Evolutionary conservation across 2,888 invertebrate genomes (phyloP), one percentile per base, ranked within the genome.

Genomic region (Brachyptera risi): DNA sequence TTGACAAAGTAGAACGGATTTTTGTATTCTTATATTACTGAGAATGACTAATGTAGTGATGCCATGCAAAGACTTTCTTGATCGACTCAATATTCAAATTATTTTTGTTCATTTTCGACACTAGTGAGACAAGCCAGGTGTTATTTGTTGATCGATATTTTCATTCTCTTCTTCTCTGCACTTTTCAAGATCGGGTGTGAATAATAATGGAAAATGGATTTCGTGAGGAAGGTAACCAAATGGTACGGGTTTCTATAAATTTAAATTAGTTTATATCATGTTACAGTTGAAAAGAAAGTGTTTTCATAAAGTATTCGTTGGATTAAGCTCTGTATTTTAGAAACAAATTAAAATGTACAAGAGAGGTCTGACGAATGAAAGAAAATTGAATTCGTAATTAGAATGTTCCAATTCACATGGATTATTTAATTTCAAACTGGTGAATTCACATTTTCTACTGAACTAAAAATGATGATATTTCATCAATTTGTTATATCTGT

Each of bases 41-140:
- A 26, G 47, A 60, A 60, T 60, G 60, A 60, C 42, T 60, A 60
- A 60, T 60, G 56, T 60, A n/a, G 21, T 21, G 60, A 56, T 35
- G 44, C 56, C 60, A 60, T 60, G 60, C 60, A 47, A 60, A 56
- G 54, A 23, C 19, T 17, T 11, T 54, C 23, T 19, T 19, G 17
- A 54, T 54, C 54, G 54, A 54, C 35, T 54, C 35, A 35, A 37
- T 37, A 54, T 54, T 54, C 54, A 54, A 35, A 54, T 54, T 54
- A 54, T 54, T 51, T 21, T 51, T 31, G 51, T 51, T 51, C 51
- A 3, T n/a, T 51, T 54, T 54, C 37, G 54, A 54, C 54, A 54
- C 35, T 54, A 54, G 54, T 54, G 54, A 54, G 54, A 54, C 24
- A 54, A 23, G 35, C 54, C 54, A 54, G 54, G 54, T 54, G 54